A percentile compares a stretch with the other conserved stretches of the same genome.
Evolutionary conservation across 2,888 invertebrate species (phyloP).

Genomic region (Saturnia pavonia): DNA sequence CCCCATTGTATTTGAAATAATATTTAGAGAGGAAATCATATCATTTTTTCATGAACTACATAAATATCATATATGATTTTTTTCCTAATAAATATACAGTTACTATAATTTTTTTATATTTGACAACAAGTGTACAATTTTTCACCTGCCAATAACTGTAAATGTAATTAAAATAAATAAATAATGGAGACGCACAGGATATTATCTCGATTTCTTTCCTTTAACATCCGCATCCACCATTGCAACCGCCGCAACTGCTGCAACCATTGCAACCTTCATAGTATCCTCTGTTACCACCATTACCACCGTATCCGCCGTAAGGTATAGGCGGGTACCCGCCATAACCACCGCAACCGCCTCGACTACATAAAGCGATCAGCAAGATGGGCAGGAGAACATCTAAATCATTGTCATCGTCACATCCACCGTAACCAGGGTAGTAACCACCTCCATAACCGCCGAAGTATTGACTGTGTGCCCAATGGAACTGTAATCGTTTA

Average conservation of each 20-base stretch:
- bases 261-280: constrained; percentile 25
- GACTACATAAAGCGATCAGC: constrained; percentile 37
- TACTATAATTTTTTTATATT: not conserved
- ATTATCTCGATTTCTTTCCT: not conserved
- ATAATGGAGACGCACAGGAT: not conserved
- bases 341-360: constrained; percentile 27
- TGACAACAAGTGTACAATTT: not conserved
- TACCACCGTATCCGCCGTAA: constrained; percentile 32
- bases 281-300: constrained; percentile 33
- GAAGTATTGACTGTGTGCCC: constrained; percentile 45
- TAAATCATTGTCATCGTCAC: constrained; percentile 38
- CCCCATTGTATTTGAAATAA: not conserved
- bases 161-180: not conserved
- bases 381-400: constrained; percentile 51
- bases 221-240: constrained; percentile 28
- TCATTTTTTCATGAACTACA: not conserved
- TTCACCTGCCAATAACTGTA: constrained; percentile 4
- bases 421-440: constrained; percentile 21
- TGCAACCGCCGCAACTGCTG: constrained; percentile 30
- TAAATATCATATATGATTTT: not conserved
- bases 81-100: not conserved
- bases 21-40: not conserved
- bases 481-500: constrained; percentile 40
- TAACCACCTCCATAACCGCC: constrained; percentile 27
- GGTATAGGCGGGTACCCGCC: constrained; percentile 16